These are phyloP conservation scores for Zygaena filipendulae DNA, from an alignment of 2,888 invertebrate species.

Conservation along the genomic window DNA sequence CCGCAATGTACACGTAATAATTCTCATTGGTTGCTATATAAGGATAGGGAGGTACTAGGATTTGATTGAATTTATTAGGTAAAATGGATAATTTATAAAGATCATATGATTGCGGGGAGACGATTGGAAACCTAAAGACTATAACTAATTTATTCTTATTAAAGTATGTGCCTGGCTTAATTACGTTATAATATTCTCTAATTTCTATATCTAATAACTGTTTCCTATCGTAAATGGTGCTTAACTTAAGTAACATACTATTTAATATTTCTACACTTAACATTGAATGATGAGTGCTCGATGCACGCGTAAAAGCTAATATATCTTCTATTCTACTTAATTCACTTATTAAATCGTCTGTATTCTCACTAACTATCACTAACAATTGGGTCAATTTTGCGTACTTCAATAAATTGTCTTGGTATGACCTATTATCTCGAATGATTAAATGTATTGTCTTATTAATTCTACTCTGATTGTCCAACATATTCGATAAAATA, in stretches of 20 bases:
- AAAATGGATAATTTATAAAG: slow-evolving; percentile 5
- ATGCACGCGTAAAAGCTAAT: slow-evolving; percentile 15
- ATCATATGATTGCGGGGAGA: background rate
- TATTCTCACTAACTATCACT: slow-evolving; percentile 9
- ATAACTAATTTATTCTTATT: slow-evolving; percentile 6
- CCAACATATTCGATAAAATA: slow-evolving; percentile 4
- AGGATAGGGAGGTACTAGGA: slow-evolving; percentile 3
- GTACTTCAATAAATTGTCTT: slow-evolving; percentile 2
- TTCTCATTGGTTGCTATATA: slow-evolving; percentile 5
- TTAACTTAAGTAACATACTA: slow-evolving; percentile 2
- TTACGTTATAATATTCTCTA: slow-evolving; percentile 9
- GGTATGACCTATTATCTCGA: too few species aligned
- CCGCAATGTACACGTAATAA: too few species aligned
- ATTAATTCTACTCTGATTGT: slow-evolving; percentile 5
- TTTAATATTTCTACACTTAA: slow-evolving; percentile 1
- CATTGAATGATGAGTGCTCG: slow-evolving; percentile 1
- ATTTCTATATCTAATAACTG: slow-evolving; percentile 8
- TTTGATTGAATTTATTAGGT: slow-evolving; percentile 2
- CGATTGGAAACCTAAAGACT: slow-evolving; percentile 7
- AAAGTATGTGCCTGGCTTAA: slow-evolving; percentile 7
- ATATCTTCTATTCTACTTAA: slow-evolving; percentile 13
- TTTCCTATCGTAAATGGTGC: too few species aligned
- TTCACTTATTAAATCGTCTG: slow-evolving; percentile 8
- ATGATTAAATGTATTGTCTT: slow-evolving; percentile 1
- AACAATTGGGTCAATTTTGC: slow-evolving; percentile 4